phyloP scores from a whole-genome alignment of 2,888 invertebrate species.

The Mycalesis mineus region DNA sequence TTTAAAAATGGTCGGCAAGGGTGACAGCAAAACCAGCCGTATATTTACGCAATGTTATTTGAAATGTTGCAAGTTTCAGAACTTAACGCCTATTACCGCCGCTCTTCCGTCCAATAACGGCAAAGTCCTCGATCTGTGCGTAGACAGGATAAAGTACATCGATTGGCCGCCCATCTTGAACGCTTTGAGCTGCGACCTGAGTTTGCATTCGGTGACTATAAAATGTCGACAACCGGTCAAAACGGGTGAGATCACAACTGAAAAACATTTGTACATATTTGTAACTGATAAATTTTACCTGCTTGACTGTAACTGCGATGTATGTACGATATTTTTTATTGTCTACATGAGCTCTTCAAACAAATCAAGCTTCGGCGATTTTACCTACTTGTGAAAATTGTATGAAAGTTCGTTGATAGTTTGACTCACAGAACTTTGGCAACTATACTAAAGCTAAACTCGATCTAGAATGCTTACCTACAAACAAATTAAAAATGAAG shows the following conservation, averaged over 20 bases:
- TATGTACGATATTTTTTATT: no score
- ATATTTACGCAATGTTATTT: conserved; percentile 73
- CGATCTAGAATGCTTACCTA: no score
- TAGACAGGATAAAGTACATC: conserved; percentile 84
- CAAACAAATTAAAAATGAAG: no score
- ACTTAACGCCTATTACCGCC: conserved; percentile 60
- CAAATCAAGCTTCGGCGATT: no score
- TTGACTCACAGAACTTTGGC: no score
- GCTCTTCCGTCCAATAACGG: conserved; percentile 68
- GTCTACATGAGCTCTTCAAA: no score
- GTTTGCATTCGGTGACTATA: conserved; percentile 82
- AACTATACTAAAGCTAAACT: no score
- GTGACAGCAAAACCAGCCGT: conserved; percentile 61
- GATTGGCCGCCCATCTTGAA: conserved; percentile 88
- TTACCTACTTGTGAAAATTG: no score
- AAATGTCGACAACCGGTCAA: conserved; percentile 78
- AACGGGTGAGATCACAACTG: conserved; percentile 47
- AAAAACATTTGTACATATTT: no score
- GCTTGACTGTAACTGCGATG: no score
- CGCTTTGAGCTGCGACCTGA: conserved; percentile 84
- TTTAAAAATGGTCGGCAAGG: conserved; percentile 67
- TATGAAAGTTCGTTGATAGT: no score
- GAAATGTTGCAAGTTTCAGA: conserved; percentile 73
- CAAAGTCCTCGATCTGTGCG: conserved; percentile 82
- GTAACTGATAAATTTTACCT: no score